Conservation (phyloP, 2,888 invertebrate genomes). For the Rhamnusium bicolor region DNA sequence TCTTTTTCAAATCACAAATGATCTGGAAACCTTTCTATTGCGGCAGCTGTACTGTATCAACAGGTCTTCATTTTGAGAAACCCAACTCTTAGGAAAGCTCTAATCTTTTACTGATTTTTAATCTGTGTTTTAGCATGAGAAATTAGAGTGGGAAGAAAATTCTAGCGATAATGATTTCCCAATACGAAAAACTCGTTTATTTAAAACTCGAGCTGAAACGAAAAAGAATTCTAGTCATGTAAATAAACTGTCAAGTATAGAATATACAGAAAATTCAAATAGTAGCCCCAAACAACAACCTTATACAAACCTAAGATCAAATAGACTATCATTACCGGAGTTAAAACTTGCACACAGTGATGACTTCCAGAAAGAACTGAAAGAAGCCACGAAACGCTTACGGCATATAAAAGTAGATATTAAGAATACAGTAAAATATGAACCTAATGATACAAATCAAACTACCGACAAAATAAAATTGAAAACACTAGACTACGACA, state of each 20-base stretch:
- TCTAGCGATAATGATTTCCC: slow-evolving; percentile 56
- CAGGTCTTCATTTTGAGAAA: background rate
- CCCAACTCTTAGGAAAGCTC: background rate
- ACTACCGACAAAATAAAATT: slow-evolving; percentile 72
- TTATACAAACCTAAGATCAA: slow-evolving; percentile 58
- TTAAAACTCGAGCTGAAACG: slow-evolving; percentile 84
- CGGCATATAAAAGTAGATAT: slow-evolving; percentile 56
- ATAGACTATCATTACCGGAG: slow-evolving; percentile 65
- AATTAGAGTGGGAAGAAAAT: slow-evolving; percentile 46
- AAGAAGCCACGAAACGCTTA: slow-evolving; percentile 68
- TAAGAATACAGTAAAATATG: slow-evolving; percentile 31
- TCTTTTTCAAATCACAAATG: too few species aligned
- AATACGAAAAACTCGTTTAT: slow-evolving; percentile 77
- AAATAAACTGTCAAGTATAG: slow-evolving; percentile 51
- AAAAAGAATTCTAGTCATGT: slow-evolving; percentile 69
- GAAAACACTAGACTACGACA: slow-evolving; percentile 69
- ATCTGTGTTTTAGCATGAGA: slow-evolving; percentile 5
- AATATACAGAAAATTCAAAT: slow-evolving; percentile 68
- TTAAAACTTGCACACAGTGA: slow-evolving; percentile 71
- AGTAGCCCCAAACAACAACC: slow-evolving; percentile 40
- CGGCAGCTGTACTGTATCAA: background rate
- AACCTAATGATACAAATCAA: slow-evolving; percentile 65
- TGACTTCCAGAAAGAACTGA: slow-evolving; percentile 74
- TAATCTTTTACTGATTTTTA: background rate
- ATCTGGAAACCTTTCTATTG: too few species aligned